Percentiles rank a stretch among this genome's conserved stretches.
phyloP scores from a whole-genome alignment of 2,888 invertebrate species.

The Hipparchia sbordonii region DNA sequence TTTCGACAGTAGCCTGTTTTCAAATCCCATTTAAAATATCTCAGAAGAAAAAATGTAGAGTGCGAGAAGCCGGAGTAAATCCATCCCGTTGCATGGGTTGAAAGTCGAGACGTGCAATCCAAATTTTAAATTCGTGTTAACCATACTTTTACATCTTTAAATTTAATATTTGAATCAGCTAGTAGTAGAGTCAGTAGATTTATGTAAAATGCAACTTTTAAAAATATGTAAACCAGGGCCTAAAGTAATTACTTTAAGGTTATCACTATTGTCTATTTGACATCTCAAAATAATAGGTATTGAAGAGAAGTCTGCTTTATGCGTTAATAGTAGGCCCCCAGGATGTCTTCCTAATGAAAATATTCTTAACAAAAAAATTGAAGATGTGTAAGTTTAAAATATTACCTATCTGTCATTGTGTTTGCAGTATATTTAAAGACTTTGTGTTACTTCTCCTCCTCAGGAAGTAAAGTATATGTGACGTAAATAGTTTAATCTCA shows the following conservation, averaged over 20 bases:
- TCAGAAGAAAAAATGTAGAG: neutral
- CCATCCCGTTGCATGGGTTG: conserved; percentile 31
- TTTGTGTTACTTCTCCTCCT: neutral
- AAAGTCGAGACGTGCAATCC: conserved; percentile 27
- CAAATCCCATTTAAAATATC: conserved; percentile 1
- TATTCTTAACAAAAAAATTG: too few relatives aligned
- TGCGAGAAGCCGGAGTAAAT: conserved; percentile 1
- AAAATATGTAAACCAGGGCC: conserved; percentile 6
- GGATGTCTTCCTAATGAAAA: too few relatives aligned
- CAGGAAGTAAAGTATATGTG: conserved; percentile 4
- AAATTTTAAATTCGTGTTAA: conserved; percentile 28
- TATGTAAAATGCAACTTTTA: neutral
- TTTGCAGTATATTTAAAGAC: neutral
- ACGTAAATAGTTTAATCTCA: conserved; percentile 33
- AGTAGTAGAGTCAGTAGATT: neutral
- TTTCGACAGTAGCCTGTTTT: neutral
- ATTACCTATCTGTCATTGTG: neutral
- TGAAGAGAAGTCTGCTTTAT: too few relatives aligned
- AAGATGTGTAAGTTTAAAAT: too few relatives aligned
- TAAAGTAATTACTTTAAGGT: too few relatives aligned
- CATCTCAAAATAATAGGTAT: too few relatives aligned
- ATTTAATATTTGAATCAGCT: conserved; percentile 26
- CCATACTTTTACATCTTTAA: conserved; percentile 28
- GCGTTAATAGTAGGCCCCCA: too few relatives aligned
- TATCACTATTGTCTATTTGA: too few relatives aligned